Evolutionary conservation across 2,797 vertebrate species (phyloP).

Genomic region (Aldrovandia affinis): DNA sequence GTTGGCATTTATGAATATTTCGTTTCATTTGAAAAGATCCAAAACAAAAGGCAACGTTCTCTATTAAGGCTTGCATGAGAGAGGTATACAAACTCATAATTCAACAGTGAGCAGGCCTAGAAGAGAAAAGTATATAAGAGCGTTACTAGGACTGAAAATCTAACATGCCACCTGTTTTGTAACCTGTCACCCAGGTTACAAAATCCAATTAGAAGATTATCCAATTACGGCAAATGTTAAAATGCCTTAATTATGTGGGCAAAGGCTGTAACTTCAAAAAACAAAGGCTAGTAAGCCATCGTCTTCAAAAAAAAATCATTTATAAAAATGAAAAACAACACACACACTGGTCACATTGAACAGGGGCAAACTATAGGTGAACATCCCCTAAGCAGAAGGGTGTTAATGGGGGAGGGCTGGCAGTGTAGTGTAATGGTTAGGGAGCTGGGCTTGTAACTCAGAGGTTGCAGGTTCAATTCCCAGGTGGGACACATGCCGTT

Average conservation of each 20-base stretch:
- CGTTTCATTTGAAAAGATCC: background rate
- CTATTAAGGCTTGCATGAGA: background rate
- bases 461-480: too few species aligned
- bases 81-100: background rate
- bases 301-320: too few species aligned
- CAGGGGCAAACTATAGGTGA: constrained; percentile 32
- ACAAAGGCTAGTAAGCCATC: background rate
- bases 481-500: too few species aligned
- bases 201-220: background rate
- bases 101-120: background rate
- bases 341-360: constrained; percentile 25
- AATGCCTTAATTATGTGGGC: background rate
- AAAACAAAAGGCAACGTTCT: background rate
- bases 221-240: background rate
- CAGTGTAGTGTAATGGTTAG: too few species aligned
- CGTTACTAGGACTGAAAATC: background rate
- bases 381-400: background rate
- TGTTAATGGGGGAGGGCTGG: background rate
- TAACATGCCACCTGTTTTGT: too few species aligned
- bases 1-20: constrained; percentile 24
- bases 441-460: too few species aligned
- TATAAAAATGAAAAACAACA: background rate
- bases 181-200: too few species aligned
- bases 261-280: background rate
- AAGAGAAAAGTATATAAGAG: background rate